phyloP scores from a whole-genome alignment of 2,888 invertebrate genomes.

The Eustalomyia histrio region DNA sequence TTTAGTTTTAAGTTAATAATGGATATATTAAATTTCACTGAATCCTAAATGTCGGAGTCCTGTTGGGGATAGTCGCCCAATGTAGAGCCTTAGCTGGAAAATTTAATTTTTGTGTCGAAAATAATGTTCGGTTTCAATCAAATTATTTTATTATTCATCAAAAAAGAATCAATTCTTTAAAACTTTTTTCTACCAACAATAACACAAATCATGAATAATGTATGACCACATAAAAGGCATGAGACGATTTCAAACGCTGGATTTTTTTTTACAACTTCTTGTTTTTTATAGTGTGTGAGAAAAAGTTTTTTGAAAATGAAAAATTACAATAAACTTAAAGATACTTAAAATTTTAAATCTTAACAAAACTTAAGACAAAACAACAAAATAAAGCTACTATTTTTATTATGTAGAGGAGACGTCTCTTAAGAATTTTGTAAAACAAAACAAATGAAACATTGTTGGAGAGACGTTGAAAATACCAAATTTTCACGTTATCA shows the following conservation, averaged over 20 bases:
- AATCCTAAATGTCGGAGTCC: too few relatives aligned
- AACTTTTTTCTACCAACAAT: not conserved
- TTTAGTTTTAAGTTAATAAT: too few relatives aligned
- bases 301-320: slow-evolving; percentile 61
- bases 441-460: slow-evolving; percentile 12
- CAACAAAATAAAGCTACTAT: slow-evolving; percentile 38
- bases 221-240: slow-evolving; percentile 50
- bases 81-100: too few relatives aligned
- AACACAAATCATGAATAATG: slow-evolving; percentile 61
- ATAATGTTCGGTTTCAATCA: too few relatives aligned
- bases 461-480: slow-evolving; percentile 7
- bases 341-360: slow-evolving; percentile 59
- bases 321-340: slow-evolving; percentile 58
- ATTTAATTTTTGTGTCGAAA: too few relatives aligned
- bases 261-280: slow-evolving; percentile 24
- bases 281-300: slow-evolving; percentile 37
- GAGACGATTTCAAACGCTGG: slow-evolving; percentile 41
- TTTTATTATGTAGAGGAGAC: slow-evolving; percentile 38
- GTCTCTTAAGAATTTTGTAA: not conserved
- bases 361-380: slow-evolving; percentile 41
- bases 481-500: slow-evolving; percentile 39
- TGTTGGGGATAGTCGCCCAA: too few relatives aligned
- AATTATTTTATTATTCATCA: too few relatives aligned
- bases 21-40: too few relatives aligned
- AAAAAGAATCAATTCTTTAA: not conserved